Evolutionary conservation across 2,797 vertebrate genomes (phyloP).

Genomic region (Uromys caudimaculatus): DNA sequence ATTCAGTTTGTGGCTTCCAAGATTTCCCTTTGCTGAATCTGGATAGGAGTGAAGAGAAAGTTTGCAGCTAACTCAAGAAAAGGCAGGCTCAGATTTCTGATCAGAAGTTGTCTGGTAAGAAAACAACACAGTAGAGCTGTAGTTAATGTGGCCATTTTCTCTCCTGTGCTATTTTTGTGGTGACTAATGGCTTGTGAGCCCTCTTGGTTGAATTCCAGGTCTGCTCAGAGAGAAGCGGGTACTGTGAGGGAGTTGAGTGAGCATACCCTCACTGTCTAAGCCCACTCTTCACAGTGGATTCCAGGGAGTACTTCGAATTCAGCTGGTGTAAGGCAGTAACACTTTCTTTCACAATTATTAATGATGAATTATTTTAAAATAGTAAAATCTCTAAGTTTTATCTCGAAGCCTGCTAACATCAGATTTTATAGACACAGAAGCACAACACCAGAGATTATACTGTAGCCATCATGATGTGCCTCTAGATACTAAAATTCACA

Average conservation of each 20-base stretch:
- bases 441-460: background rate
- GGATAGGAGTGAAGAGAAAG: constrained; percentile 19
- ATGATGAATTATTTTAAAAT: constrained; percentile 20
- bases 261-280: too few species aligned
- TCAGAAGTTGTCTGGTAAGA: constrained; percentile 7
- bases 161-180: background rate
- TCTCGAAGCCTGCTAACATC: background rate
- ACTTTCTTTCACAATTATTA: background rate
- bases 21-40: constrained; percentile 47
- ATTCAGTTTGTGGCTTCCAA: constrained; percentile 52
- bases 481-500: background rate
- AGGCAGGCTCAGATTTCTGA: constrained; percentile 58
- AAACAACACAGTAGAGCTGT: background rate
- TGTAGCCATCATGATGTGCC: too few species aligned
- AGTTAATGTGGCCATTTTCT: background rate
- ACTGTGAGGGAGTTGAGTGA: background rate
- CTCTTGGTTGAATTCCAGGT: background rate
- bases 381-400: background rate
- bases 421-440: background rate
- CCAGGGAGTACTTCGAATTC: background rate
- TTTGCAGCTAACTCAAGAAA: constrained; percentile 39
- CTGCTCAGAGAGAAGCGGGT: background rate
- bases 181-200: background rate
- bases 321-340: background rate
- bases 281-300: background rate